Evolutionary conservation across 2,113 vertebrate genomes (phyloP).

Genomic region (Hippolais icterina): DNA sequence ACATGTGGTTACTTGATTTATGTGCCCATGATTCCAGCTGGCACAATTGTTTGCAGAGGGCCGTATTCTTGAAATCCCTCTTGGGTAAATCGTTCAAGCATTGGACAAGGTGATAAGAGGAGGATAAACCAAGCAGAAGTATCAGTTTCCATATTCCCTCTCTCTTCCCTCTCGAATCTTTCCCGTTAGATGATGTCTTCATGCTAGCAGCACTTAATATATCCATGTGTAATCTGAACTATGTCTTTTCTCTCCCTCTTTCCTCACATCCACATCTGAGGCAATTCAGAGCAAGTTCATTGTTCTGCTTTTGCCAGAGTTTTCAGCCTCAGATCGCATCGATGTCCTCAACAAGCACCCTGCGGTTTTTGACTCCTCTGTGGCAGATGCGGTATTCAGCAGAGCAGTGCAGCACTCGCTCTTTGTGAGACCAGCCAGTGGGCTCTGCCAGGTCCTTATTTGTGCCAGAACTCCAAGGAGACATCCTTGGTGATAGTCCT

Average conservation of each 20-base stretch:
- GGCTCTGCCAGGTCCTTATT: neutral
- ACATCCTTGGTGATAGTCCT: neutral
- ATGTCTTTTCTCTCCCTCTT: neutral
- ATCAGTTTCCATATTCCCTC: neutral
- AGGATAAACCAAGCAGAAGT: neutral
- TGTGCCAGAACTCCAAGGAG: neutral
- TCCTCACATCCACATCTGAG: neutral
- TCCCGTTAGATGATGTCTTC: neutral
- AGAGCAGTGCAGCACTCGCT: neutral
- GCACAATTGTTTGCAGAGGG: neutral
- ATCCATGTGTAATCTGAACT: neutral
- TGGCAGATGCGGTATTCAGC: rapidly evolving
- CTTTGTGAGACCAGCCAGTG: neutral
- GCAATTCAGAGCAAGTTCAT: neutral
- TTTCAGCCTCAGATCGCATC: neutral
- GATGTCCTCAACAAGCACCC: neutral
- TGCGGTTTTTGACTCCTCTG: rapidly evolving
- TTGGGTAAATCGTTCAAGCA: neutral
- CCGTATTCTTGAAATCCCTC: neutral
- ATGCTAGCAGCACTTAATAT: neutral
- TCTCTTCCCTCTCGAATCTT: neutral
- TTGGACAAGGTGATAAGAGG: neutral
- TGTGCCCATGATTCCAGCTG: neutral
- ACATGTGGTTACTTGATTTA: neutral
- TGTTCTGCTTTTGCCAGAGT: neutral